Evolutionary conservation across 2,888 invertebrate species (phyloP).

Genomic region (Chaetogeoica ovagalla): DNA sequence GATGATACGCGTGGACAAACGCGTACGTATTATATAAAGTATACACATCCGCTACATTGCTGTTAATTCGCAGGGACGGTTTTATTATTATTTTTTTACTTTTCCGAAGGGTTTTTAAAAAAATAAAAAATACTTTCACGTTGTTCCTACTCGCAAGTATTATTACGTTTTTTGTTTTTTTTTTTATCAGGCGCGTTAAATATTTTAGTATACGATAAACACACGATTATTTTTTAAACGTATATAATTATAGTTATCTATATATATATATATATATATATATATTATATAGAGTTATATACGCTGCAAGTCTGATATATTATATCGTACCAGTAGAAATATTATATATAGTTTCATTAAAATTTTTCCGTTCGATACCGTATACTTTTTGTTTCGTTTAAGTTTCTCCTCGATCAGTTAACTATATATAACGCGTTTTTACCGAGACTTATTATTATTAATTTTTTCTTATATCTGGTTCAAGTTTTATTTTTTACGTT

Average conservation of each 20-base stretch:
- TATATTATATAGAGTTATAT: not conserved
- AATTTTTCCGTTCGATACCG: constrained; percentile 26
- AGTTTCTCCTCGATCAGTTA: constrained; percentile 44
- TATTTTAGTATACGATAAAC: constrained; percentile 14
- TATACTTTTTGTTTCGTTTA: constrained; percentile 34
- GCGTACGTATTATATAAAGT: no score
- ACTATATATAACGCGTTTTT: constrained; percentile 25
- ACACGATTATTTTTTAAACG: not conserved
- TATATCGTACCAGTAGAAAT: not conserved
- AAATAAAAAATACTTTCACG: not conserved
- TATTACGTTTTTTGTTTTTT: constrained; percentile 26
- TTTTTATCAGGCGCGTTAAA: not conserved
- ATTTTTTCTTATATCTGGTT: constrained; percentile 16
- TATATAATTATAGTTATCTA: not conserved
- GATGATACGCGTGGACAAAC: no score
- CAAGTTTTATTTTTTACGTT: constrained; percentile 21
- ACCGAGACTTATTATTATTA: constrained; percentile 10
- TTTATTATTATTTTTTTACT: not conserved
- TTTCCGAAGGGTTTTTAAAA: not conserved
- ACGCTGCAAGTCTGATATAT: not conserved
- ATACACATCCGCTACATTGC: no score
- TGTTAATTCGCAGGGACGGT: not conserved
- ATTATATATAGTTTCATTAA: constrained; percentile 9
- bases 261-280: no score
- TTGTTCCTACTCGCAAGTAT: constrained; percentile 50